Evolutionary conservation across 1,140 invertebrate genomes (phyloP).

Genomic region (Arion vulgaris): DNA sequence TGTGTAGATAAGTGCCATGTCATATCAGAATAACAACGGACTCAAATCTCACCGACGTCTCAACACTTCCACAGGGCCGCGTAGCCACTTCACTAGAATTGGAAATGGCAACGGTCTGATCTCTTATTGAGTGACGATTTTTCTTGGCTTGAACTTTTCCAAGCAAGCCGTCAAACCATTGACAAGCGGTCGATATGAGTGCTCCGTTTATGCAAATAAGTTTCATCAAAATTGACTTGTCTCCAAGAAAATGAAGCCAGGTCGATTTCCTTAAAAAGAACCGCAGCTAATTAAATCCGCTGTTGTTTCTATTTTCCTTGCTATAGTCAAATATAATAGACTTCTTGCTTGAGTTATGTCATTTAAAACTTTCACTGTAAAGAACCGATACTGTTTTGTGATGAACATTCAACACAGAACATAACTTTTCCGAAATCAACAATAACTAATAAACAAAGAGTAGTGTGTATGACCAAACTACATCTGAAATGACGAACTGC

Average conservation of each 20-base stretch:
- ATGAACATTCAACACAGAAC: not conserved
- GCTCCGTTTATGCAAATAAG: constrained; percentile 30
- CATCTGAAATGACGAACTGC: constrained; percentile 18
- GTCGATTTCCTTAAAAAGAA: constrained; percentile 24
- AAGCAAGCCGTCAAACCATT: constrained; percentile 12
- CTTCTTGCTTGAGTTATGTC: not conserved
- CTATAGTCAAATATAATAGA: not conserved
- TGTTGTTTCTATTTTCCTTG: constrained; percentile 11
- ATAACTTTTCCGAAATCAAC: not conserved
- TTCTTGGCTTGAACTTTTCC: not conserved
- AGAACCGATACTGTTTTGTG: too few species aligned
- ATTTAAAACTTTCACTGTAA: not conserved
- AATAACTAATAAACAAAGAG: not conserved
- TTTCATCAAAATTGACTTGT: constrained; percentile 36
- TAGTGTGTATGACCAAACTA: constrained; percentile 3
- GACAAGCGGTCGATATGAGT: constrained; percentile 30
- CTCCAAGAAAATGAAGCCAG: constrained; percentile 23
- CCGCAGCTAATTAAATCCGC: constrained; percentile 26
- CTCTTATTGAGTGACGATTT: constrained; percentile 1
- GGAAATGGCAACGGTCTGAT: constrained; percentile 8
- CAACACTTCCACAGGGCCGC: not conserved
- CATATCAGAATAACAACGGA: not conserved
- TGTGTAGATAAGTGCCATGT: not conserved
- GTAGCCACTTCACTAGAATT: not conserved
- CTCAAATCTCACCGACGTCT: not conserved